phyloP scores from a whole-genome alignment of 2,888 invertebrate species.

The Orgyia antiqua region DNA sequence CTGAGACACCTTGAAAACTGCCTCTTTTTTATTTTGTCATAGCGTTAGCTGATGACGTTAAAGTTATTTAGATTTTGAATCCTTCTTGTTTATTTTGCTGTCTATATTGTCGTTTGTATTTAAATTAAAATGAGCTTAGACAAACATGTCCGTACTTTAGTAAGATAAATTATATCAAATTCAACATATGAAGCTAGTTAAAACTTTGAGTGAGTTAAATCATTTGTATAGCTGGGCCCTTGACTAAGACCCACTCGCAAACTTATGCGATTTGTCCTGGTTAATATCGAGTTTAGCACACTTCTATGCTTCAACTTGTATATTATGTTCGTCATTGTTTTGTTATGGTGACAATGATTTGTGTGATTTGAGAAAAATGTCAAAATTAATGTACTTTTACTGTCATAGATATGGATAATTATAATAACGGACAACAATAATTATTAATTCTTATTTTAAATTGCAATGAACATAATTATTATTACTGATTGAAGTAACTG shows the following conservation, averaged over 20 bases:
- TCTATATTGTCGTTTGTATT: too few relatives aligned
- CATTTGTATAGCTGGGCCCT: constrained; percentile 33
- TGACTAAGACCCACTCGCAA: constrained; percentile 42
- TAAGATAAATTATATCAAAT: too few relatives aligned
- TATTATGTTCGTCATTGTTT: constrained; percentile 22
- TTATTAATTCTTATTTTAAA: too few relatives aligned
- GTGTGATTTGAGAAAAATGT: not conserved
- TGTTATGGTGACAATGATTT: not conserved
- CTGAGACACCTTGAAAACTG: too few relatives aligned
- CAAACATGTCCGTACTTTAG: too few relatives aligned
- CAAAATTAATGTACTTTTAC: not conserved
- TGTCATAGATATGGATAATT: not conserved
- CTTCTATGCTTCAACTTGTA: constrained; percentile 31
- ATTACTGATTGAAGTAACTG: too few relatives aligned
- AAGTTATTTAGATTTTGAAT: too few relatives aligned
- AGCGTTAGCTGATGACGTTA: too few relatives aligned
- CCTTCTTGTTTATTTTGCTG: too few relatives aligned
- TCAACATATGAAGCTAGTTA: constrained; percentile 38
- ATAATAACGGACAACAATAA: not conserved
- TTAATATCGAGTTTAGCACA: constrained; percentile 59
- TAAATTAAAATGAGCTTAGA: too few relatives aligned
- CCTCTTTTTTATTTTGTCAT: too few relatives aligned
- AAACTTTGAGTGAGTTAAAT: constrained; percentile 37
- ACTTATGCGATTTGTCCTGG: constrained; percentile 52
- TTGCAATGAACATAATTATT: too few relatives aligned